phyloP scores from a whole-genome alignment of 2,113 vertebrate species.

The Lasiurus cinereus region DNA sequence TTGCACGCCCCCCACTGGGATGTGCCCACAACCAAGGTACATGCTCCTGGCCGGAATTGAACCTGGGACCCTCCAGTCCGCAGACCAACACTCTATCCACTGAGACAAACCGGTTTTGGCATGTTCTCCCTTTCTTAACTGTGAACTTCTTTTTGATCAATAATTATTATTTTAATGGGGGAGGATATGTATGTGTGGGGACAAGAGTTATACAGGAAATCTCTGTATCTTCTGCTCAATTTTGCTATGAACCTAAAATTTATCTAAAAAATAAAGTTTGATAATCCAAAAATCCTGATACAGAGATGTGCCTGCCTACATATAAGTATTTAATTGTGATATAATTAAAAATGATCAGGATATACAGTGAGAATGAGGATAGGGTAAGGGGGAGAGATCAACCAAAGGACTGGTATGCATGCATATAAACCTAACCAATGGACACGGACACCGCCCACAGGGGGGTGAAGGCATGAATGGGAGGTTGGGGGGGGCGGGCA shows the following conservation, averaged over 20 bases:
- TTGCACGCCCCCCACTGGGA: too few species aligned
- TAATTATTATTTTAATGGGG: conserved; percentile 40
- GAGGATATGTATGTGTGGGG: not conserved
- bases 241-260: conserved; percentile 33
- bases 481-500: too few species aligned
- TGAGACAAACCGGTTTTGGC: too few species aligned
- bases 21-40: too few species aligned
- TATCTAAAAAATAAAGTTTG: not conserved
- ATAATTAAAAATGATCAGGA: not conserved
- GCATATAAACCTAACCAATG: too few species aligned
- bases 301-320: not conserved
- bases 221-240: not conserved
- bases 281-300: conserved; percentile 35
- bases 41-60: too few species aligned
- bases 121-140: conserved; percentile 4
- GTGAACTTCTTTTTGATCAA: not conserved
- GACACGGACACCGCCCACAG: too few species aligned
- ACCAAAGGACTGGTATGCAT: too few species aligned
- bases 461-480: too few species aligned
- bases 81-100: too few species aligned
- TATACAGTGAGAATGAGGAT: conserved; percentile 2
- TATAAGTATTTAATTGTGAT: not conserved
- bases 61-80: too few species aligned
- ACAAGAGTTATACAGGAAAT: not conserved
- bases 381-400: not conserved